Evolutionary conservation across 1,140 invertebrate genomes (phyloP), one percentile per base, ranked within the genome.

Genomic region (Macrosteles quadrilineatus): DNA sequence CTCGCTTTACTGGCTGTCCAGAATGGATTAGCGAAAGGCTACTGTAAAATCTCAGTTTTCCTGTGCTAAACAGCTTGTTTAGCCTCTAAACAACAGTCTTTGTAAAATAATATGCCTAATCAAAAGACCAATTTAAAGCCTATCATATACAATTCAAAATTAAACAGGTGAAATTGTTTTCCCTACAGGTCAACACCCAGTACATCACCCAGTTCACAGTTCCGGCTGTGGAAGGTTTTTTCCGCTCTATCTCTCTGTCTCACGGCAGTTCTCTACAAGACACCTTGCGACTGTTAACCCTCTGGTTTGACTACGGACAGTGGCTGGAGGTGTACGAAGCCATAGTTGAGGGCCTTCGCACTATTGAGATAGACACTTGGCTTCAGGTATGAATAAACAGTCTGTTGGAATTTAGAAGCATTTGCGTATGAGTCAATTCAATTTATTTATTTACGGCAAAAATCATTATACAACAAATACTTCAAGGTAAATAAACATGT

Each of bases 281-380:
- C 77, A 99, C 97, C 0, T 82, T 99, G 3, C 87, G 98, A 21
- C 80, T 98, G 2, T 79, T 98, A 6, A 98, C 96, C 0, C 80
- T 98, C 0, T 98, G 95, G 93, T 98, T 98, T 78, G 95, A 98
- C 76, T 95, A 97, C 77, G 96, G 96, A 0, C 94, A 98, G 71
- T 90, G 92, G 82, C 86, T 91, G 0, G 94, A 97, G 78, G 96
- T 99, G 0, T 93, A 97, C 77, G 94, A 98, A 68, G 95, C 95
- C 0, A 87, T 99, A 19, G 86, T 91, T 0, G 96, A 98, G 73
- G 96, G 96, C 0, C 91, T 99, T 50, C 89, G 93, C 72, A 88
- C 90, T 0, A 96, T 99, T 31, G 94, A 98, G 76, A 96, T 99
- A 68, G 97, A 99, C 76, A 98, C 96, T 12, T 99, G 98, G 98